Percentiles rank a stretch among this genome's conserved stretches.
Evolutionary conservation across 2,797 vertebrate genomes (phyloP).

Genomic region (Chanos chanos): DNA sequence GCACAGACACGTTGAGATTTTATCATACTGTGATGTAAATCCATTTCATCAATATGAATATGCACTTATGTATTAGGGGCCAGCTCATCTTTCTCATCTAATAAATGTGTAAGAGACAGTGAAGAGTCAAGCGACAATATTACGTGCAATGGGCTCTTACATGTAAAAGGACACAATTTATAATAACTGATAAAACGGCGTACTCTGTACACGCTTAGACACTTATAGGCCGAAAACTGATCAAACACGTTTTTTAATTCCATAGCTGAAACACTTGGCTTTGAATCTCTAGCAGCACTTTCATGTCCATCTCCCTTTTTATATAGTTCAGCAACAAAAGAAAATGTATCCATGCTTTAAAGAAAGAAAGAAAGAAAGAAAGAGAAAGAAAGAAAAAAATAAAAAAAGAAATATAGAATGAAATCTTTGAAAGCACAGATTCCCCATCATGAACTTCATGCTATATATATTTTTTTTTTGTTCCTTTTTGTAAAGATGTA

Average conservation of each 20-base stretch:
- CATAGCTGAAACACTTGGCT: conserved; percentile 50
- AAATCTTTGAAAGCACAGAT: conserved; percentile 52
- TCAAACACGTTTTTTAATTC: conserved; percentile 45
- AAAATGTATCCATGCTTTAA: conserved; percentile 49
- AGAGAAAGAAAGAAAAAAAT: conserved; percentile 6
- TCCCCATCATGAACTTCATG: conserved; percentile 23
- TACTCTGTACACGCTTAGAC: conserved; percentile 32
- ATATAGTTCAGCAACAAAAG: conserved; percentile 56
- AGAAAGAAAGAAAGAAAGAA: background rate
- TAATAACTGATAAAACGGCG: conserved; percentile 11
- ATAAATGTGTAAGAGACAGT: conserved; percentile 1
- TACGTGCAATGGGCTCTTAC: conserved; percentile 23
- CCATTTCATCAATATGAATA: conserved; percentile 19
- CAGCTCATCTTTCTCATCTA: background rate
- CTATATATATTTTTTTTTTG: conserved; percentile 27
- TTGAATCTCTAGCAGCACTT: conserved; percentile 60
- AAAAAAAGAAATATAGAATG: no score
- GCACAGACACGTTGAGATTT: conserved; percentile 3
- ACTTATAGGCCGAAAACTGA: background rate
- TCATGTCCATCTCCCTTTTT: conserved; percentile 64
- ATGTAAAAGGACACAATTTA: conserved; percentile 29
- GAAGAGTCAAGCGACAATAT: conserved; percentile 16
- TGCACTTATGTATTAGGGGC: conserved; percentile 33
- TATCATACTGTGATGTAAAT: conserved; percentile 34
- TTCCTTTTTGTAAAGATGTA: conserved; percentile 18